phyloP scores from a whole-genome alignment of 2,888 invertebrate genomes.

The Meloe dianella region DNA sequence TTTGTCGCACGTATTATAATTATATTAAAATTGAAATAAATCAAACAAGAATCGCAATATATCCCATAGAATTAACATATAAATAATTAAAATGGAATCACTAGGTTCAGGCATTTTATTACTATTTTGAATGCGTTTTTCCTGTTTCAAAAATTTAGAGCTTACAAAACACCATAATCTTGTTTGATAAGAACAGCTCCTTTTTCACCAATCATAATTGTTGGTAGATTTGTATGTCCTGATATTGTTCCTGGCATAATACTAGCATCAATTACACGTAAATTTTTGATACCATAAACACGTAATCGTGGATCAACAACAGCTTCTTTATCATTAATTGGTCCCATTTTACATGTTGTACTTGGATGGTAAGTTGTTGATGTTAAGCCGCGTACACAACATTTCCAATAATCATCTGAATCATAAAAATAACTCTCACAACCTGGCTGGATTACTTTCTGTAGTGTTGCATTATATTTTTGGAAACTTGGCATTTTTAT shows the following conservation, averaged over 20 bases:
- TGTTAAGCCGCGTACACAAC: constrained; percentile 61
- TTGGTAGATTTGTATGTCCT: constrained; percentile 73
- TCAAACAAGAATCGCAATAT: no score
- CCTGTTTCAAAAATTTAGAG: no score
- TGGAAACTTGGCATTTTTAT: constrained; percentile 60
- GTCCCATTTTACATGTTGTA: constrained; percentile 63
- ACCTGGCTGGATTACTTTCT: constrained; percentile 60
- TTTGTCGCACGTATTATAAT: no score
- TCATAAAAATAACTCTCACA: constrained; percentile 63
- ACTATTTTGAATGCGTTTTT: no score
- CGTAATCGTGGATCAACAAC: constrained; percentile 65
- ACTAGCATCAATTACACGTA: constrained; percentile 73
- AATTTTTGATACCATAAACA: constrained; percentile 66
- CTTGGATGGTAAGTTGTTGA: constrained; percentile 48
- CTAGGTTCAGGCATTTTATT: no score
- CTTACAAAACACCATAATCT: no score
- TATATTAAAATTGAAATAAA: no score
- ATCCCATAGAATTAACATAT: no score
- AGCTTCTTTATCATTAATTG: background rate
- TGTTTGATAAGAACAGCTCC: constrained; percentile 70
- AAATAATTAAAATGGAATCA: no score
- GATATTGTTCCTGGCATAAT: constrained; percentile 69
- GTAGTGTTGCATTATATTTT: constrained; percentile 57
- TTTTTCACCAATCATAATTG: constrained; percentile 76
- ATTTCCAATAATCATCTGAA: constrained; percentile 75